Evolutionary conservation across 2,888 invertebrate species (phyloP).

Genomic region (Drymonia ruficornis): DNA sequence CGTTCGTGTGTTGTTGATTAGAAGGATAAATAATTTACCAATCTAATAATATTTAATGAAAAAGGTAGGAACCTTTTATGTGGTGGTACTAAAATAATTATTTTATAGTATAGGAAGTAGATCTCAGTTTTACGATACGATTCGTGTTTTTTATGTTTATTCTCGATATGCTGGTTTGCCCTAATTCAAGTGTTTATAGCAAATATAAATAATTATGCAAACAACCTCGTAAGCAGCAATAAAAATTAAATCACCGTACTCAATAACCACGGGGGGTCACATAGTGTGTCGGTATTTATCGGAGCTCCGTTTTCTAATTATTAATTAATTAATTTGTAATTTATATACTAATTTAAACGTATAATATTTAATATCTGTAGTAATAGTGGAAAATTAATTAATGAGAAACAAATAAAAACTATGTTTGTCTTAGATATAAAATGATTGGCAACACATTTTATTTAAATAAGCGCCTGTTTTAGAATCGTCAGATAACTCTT

Average conservation of each 20-base stretch:
- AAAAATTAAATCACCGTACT: conserved; percentile 19
- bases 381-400: conserved; percentile 15
- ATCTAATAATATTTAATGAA: no score
- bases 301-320: conserved; percentile 22
- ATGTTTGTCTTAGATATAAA: background rate
- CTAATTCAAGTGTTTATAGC: background rate
- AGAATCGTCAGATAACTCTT: no score
- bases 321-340: conserved; percentile 6
- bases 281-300: conserved; percentile 14
- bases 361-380: conserved; percentile 25
- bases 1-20: no score
- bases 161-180: background rate
- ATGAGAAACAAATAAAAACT: background rate
- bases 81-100: no score
- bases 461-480: no score
- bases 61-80: no score
- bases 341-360: conserved; percentile 23
- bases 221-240: conserved; percentile 20
- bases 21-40: no score
- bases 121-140: no score
- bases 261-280: conserved; percentile 26
- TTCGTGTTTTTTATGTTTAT: background rate
- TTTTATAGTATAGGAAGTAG: no score
- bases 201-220: conserved; percentile 18
- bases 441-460: no score